phyloP scores from a whole-genome alignment of 2,797 vertebrate species.

The Melanotaenia nigrans region DNA sequence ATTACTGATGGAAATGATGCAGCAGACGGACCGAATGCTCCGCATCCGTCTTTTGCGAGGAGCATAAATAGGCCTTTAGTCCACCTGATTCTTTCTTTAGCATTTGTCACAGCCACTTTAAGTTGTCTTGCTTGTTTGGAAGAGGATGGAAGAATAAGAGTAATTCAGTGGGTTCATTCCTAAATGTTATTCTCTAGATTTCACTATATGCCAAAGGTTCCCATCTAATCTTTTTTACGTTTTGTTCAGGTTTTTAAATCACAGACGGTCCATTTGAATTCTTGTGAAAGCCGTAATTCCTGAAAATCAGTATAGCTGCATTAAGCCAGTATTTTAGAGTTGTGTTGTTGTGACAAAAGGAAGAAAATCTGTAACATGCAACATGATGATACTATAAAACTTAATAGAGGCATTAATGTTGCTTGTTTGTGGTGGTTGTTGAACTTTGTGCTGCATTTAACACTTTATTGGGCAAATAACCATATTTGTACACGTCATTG shows the following conservation, averaged over 20 bases:
- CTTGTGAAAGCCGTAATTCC: not conserved
- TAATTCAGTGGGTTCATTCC: no score
- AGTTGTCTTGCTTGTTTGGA: not conserved
- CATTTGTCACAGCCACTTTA: not conserved
- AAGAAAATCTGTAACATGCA: not conserved
- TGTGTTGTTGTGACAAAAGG: not conserved
- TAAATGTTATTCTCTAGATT: not conserved
- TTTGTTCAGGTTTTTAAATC: not conserved
- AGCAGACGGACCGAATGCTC: no score
- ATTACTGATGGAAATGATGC: no score
- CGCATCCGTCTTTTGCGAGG: no score
- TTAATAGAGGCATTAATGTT: slow-evolving; percentile 6
- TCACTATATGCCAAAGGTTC: not conserved
- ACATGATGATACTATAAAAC: not conserved
- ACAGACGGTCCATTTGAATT: not conserved
- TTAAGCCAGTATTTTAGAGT: not conserved
- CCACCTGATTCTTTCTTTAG: not conserved
- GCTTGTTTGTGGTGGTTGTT: not conserved
- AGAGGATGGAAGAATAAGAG: no score
- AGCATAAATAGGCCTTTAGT: no score
- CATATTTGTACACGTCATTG: no score
- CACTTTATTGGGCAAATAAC: no score
- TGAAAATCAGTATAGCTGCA: not conserved
- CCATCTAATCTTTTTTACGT: no score
- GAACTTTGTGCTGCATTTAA: not conserved